Conservation (phyloP, 2,888 invertebrate species). For the Hololepta plana region DNA sequence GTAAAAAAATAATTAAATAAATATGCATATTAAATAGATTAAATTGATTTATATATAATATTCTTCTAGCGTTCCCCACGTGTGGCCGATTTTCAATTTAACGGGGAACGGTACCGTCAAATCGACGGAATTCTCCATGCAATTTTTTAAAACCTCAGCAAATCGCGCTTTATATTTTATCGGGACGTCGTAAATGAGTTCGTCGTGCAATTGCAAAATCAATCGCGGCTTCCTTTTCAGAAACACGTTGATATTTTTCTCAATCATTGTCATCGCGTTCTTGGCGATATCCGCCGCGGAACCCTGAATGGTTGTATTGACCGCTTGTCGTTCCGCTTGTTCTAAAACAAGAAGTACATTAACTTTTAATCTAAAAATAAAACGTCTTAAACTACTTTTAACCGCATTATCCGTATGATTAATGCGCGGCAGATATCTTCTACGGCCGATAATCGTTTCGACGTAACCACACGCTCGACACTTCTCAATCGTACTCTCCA, state of each 20-base stretch:
- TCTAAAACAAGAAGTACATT: slow-evolving; percentile 25
- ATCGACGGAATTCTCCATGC: slow-evolving; percentile 63
- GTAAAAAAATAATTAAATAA: too few relatives aligned
- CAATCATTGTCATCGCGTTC: slow-evolving; percentile 67
- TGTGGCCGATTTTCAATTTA: slow-evolving; percentile 61
- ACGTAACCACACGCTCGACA: slow-evolving; percentile 61
- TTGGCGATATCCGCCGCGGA: slow-evolving; percentile 95
- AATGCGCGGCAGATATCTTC: slow-evolving; percentile 61
- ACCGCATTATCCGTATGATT: slow-evolving; percentile 37
- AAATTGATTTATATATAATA: slow-evolving; percentile 15
- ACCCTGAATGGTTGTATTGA: slow-evolving; percentile 91
- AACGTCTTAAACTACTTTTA: slow-evolving; percentile 41
- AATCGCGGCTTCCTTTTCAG: slow-evolving; percentile 36
- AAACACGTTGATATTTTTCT: slow-evolving; percentile 29
- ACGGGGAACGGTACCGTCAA: slow-evolving; percentile 73
- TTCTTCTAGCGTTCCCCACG: slow-evolving; percentile 53
- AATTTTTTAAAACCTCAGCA: slow-evolving; percentile 43
- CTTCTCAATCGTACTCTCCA: slow-evolving; percentile 31
- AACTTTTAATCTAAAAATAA: too few relatives aligned
- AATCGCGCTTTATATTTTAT: slow-evolving; percentile 35
- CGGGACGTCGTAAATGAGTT: slow-evolving; percentile 81
- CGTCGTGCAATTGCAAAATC: slow-evolving; percentile 89
- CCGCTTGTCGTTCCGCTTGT: slow-evolving; percentile 87
- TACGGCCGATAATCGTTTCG: slow-evolving; percentile 62
- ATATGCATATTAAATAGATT: too few relatives aligned